Conservation (phyloP, 1,140 invertebrate genomes). For the Cydia splendana region DNA sequence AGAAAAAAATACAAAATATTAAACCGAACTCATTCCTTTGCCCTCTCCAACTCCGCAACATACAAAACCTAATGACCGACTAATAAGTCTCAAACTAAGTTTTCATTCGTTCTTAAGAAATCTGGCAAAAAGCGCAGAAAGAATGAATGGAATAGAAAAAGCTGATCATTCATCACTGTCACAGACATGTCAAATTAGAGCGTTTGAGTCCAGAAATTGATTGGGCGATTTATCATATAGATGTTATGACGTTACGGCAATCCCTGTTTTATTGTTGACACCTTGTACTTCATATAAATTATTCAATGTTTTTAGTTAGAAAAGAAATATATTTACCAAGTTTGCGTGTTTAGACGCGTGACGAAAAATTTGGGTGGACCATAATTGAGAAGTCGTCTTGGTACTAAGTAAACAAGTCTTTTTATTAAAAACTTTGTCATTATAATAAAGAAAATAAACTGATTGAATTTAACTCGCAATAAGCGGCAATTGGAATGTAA, state of each 20-base stretch:
- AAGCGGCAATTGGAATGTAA: no score
- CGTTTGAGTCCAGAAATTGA: background rate
- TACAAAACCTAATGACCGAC: background rate
- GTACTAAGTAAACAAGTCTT: no score
- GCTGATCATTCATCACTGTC: constrained; percentile 13
- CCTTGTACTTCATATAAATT: background rate
- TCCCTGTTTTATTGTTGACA: background rate
- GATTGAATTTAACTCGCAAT: no score
- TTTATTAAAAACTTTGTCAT: no score
- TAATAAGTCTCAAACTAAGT: background rate
- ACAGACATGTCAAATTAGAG: constrained; percentile 13
- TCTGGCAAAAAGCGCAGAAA: background rate
- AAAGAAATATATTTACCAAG: background rate
- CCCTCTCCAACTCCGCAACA: background rate
- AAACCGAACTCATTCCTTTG: no score
- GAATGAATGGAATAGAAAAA: constrained; percentile 25
- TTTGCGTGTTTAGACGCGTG: background rate
- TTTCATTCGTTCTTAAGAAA: background rate
- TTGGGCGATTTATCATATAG: constrained; percentile 19
- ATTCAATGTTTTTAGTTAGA: no score
- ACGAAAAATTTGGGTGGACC: background rate
- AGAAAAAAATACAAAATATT: no score
- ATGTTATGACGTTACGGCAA: background rate
- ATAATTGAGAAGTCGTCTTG: no score
- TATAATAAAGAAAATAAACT: no score